These are phyloP conservation scores for Anneissia japonica DNA, from an alignment of 35 echinoderm and acorn worm species.

Conservation along the genomic window DNA sequence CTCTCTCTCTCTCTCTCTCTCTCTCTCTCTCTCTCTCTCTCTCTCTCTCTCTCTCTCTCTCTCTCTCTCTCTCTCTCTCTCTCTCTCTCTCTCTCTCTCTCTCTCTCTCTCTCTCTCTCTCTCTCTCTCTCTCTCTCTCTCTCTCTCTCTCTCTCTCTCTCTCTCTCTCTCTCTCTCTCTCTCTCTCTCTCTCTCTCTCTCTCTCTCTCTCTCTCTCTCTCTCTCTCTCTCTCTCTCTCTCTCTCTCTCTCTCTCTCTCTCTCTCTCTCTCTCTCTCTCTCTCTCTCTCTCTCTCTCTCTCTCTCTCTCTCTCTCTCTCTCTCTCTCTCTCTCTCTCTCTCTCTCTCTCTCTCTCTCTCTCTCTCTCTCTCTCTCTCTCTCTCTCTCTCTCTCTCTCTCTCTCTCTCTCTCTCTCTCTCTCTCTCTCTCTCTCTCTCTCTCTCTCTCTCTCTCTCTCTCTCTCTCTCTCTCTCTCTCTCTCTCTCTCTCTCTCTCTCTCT, in stretches of 20 bases:
- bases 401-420: constrained; percentile 39
- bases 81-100: constrained; percentile 39
- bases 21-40: constrained; percentile 29
- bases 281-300: constrained; percentile 35
- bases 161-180: constrained; percentile 39
- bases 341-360: constrained; percentile 39
- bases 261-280: constrained; percentile 39
- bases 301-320: constrained; percentile 39
- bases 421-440: constrained; percentile 39
- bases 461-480: constrained; percentile 39
- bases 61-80: constrained; percentile 39
- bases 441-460: constrained; percentile 39
- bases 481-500: constrained; percentile 39
- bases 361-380: constrained; percentile 39
- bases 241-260: constrained; percentile 39
- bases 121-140: constrained; percentile 39
- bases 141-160: constrained; percentile 39
- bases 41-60: constrained; percentile 39
- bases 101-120: constrained; percentile 39
- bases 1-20: constrained; percentile 25
- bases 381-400: constrained; percentile 39
- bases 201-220: constrained; percentile 39
- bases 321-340: constrained; percentile 39
- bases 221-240: constrained; percentile 39
- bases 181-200: constrained; percentile 39